Percentiles rank a stretch among this genome's conserved stretches.
Conservation (phyloP, 2,113 vertebrate genomes). For the Eurystomus gularis region DNA sequence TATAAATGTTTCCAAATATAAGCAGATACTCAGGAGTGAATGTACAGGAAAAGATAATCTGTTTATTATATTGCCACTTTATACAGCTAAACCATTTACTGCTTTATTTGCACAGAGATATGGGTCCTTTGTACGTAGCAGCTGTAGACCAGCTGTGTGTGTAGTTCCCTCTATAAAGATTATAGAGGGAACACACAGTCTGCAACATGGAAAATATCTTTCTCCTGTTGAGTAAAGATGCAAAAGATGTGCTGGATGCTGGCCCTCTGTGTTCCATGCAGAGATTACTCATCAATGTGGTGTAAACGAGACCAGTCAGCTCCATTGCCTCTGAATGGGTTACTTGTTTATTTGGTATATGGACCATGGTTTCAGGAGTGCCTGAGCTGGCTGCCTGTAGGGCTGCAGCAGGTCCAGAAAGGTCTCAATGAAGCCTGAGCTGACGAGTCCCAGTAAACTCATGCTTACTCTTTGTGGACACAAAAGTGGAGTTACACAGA, state of each 20-base stretch:
- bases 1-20: background rate
- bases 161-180: background rate
- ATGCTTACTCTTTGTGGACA: background rate
- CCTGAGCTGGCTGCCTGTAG: background rate
- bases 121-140: background rate
- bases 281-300: background rate
- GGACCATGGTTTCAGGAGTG: background rate
- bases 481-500: background rate
- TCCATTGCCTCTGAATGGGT: background rate
- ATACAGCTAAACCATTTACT: background rate
- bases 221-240: background rate
- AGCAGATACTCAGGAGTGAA: background rate
- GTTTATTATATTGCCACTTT: background rate
- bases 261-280: background rate
- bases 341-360: background rate
- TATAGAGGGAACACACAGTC: background rate
- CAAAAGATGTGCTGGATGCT: background rate
- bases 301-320: background rate
- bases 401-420: background rate
- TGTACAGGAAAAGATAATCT: background rate
- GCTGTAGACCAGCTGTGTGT: background rate
- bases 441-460: background rate
- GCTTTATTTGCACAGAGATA: constrained; percentile 16
- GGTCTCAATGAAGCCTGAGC: background rate
- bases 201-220: background rate